phyloP scores from a whole-genome alignment of 2,888 invertebrate species.

The Nudaria mundana region DNA sequence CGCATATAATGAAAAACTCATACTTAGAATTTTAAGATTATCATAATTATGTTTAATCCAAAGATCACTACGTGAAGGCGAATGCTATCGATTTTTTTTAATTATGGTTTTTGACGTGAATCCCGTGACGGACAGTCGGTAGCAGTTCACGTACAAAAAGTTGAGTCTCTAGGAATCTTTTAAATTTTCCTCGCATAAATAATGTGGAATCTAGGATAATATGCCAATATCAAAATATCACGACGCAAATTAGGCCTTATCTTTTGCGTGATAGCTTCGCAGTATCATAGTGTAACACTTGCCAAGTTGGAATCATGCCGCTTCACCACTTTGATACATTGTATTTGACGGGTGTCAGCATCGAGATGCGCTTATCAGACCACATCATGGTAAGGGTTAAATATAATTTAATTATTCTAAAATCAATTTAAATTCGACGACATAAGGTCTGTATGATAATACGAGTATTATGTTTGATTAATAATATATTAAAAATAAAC shows the following conservation, averaged over 20 bases:
- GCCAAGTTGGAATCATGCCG: constrained; percentile 72
- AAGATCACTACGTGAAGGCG: too few species aligned
- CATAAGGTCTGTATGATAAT: constrained; percentile 25
- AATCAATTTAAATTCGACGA: constrained; percentile 12
- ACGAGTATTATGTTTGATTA: constrained; percentile 17
- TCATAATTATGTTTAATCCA: too few species aligned
- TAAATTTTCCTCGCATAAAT: too few species aligned
- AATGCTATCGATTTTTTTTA: too few species aligned
- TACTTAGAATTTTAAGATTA: too few species aligned
- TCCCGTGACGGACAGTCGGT: too few species aligned
- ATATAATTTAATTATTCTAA: constrained; percentile 20
- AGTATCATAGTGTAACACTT: constrained; percentile 52
- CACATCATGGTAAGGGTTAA: constrained; percentile 54
- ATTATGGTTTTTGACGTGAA: too few species aligned
- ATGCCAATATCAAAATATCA: too few species aligned
- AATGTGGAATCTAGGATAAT: too few species aligned
- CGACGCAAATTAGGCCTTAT: constrained; percentile 15
- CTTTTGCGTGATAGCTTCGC: constrained; percentile 60
- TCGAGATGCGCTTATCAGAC: constrained; percentile 57
- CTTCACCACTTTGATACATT: constrained; percentile 67
- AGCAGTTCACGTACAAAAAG: too few species aligned
- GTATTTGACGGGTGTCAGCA: constrained; percentile 69
- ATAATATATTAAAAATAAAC: constrained; percentile 52
- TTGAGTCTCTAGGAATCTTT: too few species aligned
- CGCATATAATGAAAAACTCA: too few species aligned